Percentiles rank a stretch among this genome's conserved stretches.
These are phyloP conservation scores for Catharus ustulatus DNA, from an alignment of 2,797 vertebrate genomes.

Conservation along the genomic window DNA sequence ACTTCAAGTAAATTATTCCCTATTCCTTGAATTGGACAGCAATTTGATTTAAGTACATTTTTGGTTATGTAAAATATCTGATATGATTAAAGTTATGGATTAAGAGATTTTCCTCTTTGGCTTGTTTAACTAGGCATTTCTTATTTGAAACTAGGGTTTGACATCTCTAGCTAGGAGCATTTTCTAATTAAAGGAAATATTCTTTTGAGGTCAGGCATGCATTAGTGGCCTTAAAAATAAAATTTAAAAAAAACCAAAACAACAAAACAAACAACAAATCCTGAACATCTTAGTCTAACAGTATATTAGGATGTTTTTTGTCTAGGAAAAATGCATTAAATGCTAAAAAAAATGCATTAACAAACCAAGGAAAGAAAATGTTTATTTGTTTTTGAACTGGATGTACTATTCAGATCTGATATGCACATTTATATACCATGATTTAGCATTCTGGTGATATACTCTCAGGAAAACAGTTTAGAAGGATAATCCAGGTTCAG, in stretches of 20 bases:
- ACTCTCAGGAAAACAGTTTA: neutral
- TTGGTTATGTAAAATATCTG: conserved; percentile 9
- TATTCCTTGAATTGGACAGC: neutral
- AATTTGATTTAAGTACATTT: neutral
- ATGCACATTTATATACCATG: neutral
- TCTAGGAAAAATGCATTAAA: neutral
- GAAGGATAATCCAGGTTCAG: neutral
- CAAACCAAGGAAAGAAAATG: neutral
- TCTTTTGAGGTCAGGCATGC: conserved; percentile 4
- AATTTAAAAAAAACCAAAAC: neutral
- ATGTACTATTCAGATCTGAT: neutral
- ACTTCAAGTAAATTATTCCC: neutral
- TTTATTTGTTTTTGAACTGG: neutral
- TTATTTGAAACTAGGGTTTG: neutral
- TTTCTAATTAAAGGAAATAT: conserved; percentile 40
- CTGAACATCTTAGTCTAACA: neutral
- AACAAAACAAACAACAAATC: neutral
- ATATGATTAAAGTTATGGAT: conserved; percentile 4
- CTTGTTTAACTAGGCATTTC: neutral
- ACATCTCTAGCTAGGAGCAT: neutral
- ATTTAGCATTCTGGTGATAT: neutral
- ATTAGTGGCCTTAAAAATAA: neutral
- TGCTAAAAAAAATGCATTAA: neutral
- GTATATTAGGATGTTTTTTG: neutral
- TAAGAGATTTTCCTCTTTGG: conserved; percentile 11